phyloP scores from a whole-genome alignment of 2,113 vertebrate genomes.

The Crotalus tigris region DNA sequence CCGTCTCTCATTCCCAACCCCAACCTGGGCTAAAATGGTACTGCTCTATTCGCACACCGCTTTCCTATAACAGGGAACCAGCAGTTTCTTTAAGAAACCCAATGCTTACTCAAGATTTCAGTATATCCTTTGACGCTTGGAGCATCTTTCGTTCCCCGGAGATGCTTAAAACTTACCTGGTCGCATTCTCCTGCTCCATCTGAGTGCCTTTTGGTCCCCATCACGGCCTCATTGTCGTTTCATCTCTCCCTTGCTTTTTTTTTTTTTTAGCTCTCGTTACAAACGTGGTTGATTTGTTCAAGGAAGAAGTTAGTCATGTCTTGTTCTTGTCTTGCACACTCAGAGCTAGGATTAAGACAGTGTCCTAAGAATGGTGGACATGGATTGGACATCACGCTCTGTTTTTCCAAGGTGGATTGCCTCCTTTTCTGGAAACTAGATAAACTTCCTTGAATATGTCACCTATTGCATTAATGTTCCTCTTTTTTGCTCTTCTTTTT shows the following conservation, averaged over 20 bases:
- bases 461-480: not conserved
- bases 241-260: conserved; percentile 20
- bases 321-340: not conserved
- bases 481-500: not conserved
- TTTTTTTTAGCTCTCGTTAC: conserved; percentile 43
- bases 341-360: not conserved
- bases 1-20: not conserved
- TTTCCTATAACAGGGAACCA: not conserved
- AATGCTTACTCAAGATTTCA: not conserved
- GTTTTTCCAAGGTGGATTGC: not conserved
- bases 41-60: not conserved
- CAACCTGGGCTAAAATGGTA: no score
- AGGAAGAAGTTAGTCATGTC: not conserved
- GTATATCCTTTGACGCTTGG: not conserved
- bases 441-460: not conserved
- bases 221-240: conserved; percentile 54
- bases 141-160: not conserved
- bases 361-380: not conserved
- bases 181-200: conserved; percentile 68
- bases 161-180: conserved; percentile 63
- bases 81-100: not conserved
- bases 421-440: not conserved
- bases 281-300: conserved; percentile 29
- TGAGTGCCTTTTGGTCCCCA: conserved; percentile 35
- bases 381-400: not conserved